Conservation (phyloP, 2,888 invertebrate genomes). For the Leucania comma region DNA sequence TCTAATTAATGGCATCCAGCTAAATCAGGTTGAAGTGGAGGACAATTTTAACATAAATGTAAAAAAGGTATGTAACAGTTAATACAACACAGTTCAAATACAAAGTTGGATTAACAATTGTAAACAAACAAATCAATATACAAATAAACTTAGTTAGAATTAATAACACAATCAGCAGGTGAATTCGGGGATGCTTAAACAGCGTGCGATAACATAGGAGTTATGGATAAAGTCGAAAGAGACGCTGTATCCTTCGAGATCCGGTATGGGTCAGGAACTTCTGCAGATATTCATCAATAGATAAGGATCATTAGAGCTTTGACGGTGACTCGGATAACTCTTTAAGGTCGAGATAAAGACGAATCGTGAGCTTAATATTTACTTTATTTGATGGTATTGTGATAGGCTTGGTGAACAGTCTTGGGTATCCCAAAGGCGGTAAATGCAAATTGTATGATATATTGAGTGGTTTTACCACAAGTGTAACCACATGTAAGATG, state of each 20-base stretch:
- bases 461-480: background rate
- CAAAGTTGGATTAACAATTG: conserved; percentile 36
- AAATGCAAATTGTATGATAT: background rate
- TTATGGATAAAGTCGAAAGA: conserved; percentile 41
- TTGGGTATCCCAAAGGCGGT: background rate
- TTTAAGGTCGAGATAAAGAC: conserved; percentile 49
- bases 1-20: background rate
- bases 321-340: conserved; percentile 36
- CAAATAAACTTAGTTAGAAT: conserved; percentile 24
- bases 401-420: background rate
- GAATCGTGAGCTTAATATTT: conserved; percentile 40
- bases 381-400: conserved; percentile 15
- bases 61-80: background rate
- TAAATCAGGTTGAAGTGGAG: background rate
- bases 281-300: conserved; percentile 21
- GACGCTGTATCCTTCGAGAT: conserved; percentile 17
- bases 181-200: conserved; percentile 24
- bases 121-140: conserved; percentile 25
- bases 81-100: conserved; percentile 20
- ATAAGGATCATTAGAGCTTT: conserved; percentile 47
- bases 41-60: background rate
- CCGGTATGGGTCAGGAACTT: conserved; percentile 35
- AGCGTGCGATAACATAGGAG: conserved; percentile 16
- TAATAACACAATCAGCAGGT: conserved; percentile 28
- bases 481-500: background rate